A percentile compares a stretch with the other conserved stretches of the same genome.
These are phyloP conservation scores for Sinelater perroti DNA, from an alignment of 2,888 invertebrate genomes.

Conservation along the genomic window DNA sequence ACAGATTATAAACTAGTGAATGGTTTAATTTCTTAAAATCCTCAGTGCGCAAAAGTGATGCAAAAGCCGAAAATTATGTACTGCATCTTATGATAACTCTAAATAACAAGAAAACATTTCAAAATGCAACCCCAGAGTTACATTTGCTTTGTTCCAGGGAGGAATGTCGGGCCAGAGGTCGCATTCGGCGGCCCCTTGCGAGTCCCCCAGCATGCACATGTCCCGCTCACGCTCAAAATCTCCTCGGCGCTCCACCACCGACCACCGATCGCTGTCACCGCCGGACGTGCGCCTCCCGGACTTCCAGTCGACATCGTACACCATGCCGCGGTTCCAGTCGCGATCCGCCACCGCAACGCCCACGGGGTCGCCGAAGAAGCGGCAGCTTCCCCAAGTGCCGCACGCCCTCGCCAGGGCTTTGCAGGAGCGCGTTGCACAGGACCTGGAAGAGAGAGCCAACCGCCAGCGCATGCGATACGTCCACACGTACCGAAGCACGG, in stretches of 20 bases:
- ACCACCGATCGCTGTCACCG: slow-evolving; percentile 82
- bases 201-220: slow-evolving; percentile 67
- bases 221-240: slow-evolving; percentile 79
- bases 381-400: slow-evolving; percentile 96
- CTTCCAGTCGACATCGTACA: slow-evolving; percentile 63
- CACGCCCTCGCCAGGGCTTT: slow-evolving; percentile 70
- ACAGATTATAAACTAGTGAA: too few species aligned
- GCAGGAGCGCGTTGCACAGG: slow-evolving; percentile 79
- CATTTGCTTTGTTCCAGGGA: slow-evolving; percentile 45
- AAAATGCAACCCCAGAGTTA: too few species aligned
- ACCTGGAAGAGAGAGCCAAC: slow-evolving; percentile 74
- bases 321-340: slow-evolving; percentile 78
- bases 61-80: too few species aligned
- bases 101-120: too few species aligned
- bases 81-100: too few species aligned
- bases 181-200: slow-evolving; percentile 85
- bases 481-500: slow-evolving; percentile 82
- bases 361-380: slow-evolving; percentile 94
- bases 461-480: slow-evolving; percentile 60
- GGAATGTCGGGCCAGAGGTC: slow-evolving; percentile 74
- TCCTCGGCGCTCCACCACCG: slow-evolving; percentile 70
- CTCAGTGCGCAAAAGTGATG: too few species aligned
- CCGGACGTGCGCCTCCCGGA: slow-evolving; percentile 74
- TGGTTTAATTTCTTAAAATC: too few species aligned
- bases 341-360: slow-evolving; percentile 92